These are phyloP conservation scores for Pteruthius melanotis DNA, from an alignment of 2,113 vertebrate species.

Conservation along the genomic window DNA sequence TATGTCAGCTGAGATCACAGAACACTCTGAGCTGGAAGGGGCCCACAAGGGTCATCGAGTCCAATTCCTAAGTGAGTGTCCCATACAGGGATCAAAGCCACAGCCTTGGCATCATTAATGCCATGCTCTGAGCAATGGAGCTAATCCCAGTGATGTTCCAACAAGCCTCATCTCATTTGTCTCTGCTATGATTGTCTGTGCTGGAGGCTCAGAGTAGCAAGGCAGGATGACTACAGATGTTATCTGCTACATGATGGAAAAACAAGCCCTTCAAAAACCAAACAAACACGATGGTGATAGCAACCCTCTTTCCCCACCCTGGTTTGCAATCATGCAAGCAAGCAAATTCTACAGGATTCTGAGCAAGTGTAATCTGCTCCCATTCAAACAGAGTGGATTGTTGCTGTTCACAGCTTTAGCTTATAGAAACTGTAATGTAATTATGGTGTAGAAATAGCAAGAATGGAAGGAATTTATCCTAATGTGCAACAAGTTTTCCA, in stretches of 20 bases:
- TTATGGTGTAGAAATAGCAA: not conserved
- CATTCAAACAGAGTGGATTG: not conserved
- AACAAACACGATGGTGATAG: not conserved
- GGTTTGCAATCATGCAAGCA: not conserved
- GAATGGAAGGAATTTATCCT: not conserved
- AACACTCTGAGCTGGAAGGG: not conserved
- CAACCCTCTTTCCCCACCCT: not conserved
- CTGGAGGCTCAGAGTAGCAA: not conserved
- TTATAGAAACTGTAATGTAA: constrained; percentile 17
- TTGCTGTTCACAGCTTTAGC: not conserved
- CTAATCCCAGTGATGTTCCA: not conserved
- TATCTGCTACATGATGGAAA: not conserved
- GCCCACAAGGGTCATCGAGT: not conserved
- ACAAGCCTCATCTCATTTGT: not conserved
- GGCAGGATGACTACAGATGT: not conserved
- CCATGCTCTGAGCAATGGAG: not conserved
- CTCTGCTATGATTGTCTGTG: not conserved
- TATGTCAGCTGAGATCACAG: not conserved
- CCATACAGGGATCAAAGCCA: not conserved
- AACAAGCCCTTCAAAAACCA: constrained; percentile 20
- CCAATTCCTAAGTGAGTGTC: not conserved
- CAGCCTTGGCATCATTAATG: not conserved
- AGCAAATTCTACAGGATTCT: constrained; percentile 1
- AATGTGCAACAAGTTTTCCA: not conserved
- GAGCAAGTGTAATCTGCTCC: not conserved